Evolutionary conservation across 2,888 invertebrate species (phyloP), one percentile per base, ranked within the genome.

Genomic region (Epicampocera succincta): DNA sequence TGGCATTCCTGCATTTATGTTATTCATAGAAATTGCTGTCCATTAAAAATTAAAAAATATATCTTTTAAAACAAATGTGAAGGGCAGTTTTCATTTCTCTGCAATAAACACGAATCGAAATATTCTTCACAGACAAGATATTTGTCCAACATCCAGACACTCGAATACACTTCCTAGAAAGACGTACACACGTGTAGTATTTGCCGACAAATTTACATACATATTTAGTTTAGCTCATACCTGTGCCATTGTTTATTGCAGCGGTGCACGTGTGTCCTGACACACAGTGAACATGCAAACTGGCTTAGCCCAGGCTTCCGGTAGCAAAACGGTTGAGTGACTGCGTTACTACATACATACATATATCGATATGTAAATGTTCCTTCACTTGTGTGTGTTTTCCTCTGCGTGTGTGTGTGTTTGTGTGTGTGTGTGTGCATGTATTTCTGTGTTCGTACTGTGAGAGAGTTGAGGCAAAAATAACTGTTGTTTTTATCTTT

Each of bases 401-500:
- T n/a, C 40, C 1, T 54, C 33, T 38, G n/a, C 25, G 44, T 44
- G 33, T 42, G 12, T 48, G 25, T 50, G 21, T 48, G 29, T 38
- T 12, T 50, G 33, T 38, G 5, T 46, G 8, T 38, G 12, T 21
- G 1, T 33, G 9, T n/a, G n/a, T n/a, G n/a, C n/a, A n/a, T n/a
- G n/a, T n/a, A n/a, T n/a, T 44, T n/a, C 3, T 38, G 19, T 6
- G n/a, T 44, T n/a, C n/a, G 3, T 6, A 19, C 17, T 15, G 15
- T 50, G 3, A 19, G n/a, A 25, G 54, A 19, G 9, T 38, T 40
- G 13, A 65, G 46, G 44, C 50, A 38, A 48, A 56, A 58, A 48
- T 50, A 58, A 58, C 48, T 74, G 58, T 66, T 75, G 17, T 60
- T 60, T 48, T 33, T 58, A 29, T 48, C 42, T 48, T 75, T 63